These are phyloP conservation scores for Rhinolophus ferrumequinum DNA, from an alignment of 2,113 vertebrate genomes.

Conservation along the genomic window DNA sequence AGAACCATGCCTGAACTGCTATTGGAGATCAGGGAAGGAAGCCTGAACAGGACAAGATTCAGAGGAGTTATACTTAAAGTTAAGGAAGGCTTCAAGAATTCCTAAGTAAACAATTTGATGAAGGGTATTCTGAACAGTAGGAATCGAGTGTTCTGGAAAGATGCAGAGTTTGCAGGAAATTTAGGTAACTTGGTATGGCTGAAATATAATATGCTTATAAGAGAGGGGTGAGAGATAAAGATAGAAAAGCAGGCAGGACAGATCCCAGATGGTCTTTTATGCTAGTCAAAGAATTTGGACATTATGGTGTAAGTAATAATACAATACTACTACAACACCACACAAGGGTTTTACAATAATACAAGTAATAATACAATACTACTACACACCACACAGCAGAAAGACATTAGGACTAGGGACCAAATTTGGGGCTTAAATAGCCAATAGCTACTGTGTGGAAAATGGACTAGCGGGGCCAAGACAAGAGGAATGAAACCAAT, in stretches of 20 bases:
- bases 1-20: background rate
- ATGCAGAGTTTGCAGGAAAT: background rate
- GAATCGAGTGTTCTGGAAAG: background rate
- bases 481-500: background rate
- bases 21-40: background rate
- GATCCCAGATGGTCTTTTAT: background rate
- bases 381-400: background rate
- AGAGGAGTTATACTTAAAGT: background rate
- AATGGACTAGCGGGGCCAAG: background rate
- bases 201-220: background rate
- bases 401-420: background rate
- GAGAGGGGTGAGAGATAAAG: background rate
- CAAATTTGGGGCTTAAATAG: background rate
- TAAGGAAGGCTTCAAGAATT: background rate
- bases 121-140: background rate
- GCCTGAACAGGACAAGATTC: background rate
- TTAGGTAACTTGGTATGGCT: background rate
- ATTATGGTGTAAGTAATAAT: background rate
- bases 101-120: background rate
- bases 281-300: background rate
- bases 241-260: background rate
- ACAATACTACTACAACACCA: background rate
- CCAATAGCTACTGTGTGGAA: background rate
- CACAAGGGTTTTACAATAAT: no score
- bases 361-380: background rate